Conservation (phyloP, 2,888 invertebrate species). For the Emmelina monodactyla region DNA sequence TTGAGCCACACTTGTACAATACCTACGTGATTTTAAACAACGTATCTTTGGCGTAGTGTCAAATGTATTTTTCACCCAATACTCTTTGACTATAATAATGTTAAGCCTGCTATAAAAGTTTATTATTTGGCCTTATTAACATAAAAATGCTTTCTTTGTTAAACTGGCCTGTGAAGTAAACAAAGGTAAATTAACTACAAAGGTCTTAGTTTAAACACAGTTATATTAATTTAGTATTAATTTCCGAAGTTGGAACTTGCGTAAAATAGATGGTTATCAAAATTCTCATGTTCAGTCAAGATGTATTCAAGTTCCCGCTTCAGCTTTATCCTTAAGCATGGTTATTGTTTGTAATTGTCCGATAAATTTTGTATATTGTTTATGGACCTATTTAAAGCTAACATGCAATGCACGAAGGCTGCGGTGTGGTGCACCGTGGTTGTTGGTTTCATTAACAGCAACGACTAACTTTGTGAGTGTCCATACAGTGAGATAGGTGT, state of each 20-base stretch:
- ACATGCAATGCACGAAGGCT: constrained; percentile 43
- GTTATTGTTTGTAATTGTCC: constrained; percentile 43
- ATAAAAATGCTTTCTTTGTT: constrained; percentile 51
- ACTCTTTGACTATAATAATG: constrained; percentile 47
- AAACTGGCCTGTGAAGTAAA: constrained; percentile 40
- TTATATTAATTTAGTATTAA: constrained; percentile 10
- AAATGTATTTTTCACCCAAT: constrained; percentile 67
- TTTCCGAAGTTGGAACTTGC: constrained; percentile 29
- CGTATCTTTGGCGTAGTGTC: constrained; percentile 43
- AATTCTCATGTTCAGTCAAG: neutral
- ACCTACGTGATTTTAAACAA: constrained; percentile 20
- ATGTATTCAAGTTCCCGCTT: constrained; percentile 31
- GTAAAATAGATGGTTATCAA: constrained; percentile 9
- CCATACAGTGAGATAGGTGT: too few relatives aligned
- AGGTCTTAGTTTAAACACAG: neutral
- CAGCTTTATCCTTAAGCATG: constrained; percentile 51
- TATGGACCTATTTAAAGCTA: constrained; percentile 32
- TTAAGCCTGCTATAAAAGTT: constrained; percentile 52
- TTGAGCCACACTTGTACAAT: too few relatives aligned
- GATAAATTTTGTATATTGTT: constrained; percentile 29
- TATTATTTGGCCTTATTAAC: constrained; percentile 59
- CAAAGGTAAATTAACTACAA: neutral
- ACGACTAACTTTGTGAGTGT: constrained; percentile 51
- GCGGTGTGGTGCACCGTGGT: constrained; percentile 27
- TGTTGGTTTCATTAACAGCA: constrained; percentile 42